phyloP scores from a whole-genome alignment of 2,888 invertebrate species.

The Morpho achilles region DNA sequence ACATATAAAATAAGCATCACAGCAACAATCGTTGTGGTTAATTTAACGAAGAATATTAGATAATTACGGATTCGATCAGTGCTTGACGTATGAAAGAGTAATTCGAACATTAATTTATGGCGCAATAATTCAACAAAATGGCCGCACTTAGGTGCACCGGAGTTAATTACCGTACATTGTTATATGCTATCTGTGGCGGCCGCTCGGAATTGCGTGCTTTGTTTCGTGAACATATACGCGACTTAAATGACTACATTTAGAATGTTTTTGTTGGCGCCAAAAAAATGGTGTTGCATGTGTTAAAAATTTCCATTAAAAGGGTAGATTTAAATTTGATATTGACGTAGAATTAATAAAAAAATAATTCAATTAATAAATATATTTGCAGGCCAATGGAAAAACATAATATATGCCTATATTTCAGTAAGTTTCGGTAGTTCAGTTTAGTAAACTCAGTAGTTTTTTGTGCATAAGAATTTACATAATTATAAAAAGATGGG shows the following conservation, averaged over 20 bases:
- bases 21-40: slow-evolving; percentile 1
- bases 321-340: no score
- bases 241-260: slow-evolving; percentile 1
- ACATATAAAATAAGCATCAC: no score
- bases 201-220: slow-evolving; percentile 13
- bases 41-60: slow-evolving; percentile 6
- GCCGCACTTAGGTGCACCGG: slow-evolving; percentile 42
- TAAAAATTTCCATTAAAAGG: background rate
- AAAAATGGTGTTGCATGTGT: no score
- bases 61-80: slow-evolving; percentile 35
- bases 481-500: no score
- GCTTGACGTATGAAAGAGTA: slow-evolving; percentile 67
- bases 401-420: no score
- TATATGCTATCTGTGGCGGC: slow-evolving; percentile 16
- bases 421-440: no score
- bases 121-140: slow-evolving; percentile 58
- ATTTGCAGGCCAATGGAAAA: no score
- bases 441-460: no score
- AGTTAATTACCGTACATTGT: slow-evolving; percentile 58
- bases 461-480: no score
- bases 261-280: background rate
- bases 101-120: slow-evolving; percentile 61
- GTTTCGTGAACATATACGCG: slow-evolving; percentile 4
- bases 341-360: no score
- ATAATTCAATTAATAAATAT: no score